Base-by-base conservation (phyloP, 2,888 invertebrate genomes). In the Rapana venosa region DNA sequence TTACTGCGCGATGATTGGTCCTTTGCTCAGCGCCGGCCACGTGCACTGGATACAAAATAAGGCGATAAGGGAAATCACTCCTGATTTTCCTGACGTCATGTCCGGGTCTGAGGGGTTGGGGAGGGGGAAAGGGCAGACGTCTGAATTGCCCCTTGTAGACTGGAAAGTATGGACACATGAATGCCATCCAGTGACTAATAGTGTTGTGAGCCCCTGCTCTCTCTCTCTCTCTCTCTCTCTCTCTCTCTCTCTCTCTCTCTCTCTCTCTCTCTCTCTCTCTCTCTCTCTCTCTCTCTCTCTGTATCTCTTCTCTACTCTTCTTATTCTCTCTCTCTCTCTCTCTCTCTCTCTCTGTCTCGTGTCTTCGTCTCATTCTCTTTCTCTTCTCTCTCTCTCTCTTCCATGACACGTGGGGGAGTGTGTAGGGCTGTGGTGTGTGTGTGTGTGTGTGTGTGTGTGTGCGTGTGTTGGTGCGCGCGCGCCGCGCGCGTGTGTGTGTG, bases 61-160 rank as follows among this genome's bases (percentile, higher is more conserved):
- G 26, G n/a, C 74, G 74, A 74, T 74, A 74, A 74, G 74, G 74
- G 74, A 74, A n/a, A 22, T 74, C n/a, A 74, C 74, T 74, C 74
- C 74, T 26, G 74, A 74, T 11, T 26, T 74, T 74, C n/a, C 22
- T 74, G 74, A 74, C 74, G 74, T 74, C 74, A 74, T 26, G n/a
- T 74, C 74, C 74, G 74, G 74, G 74, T 11, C 4, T 47, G 47
- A 47, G 47, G 47, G 8, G 47, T 74, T 1, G 6, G n/a, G 74
- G n/a, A n/a, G 13, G 30, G 74, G 22, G 61, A 11, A n/a, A n/a
- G 74, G 74, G 61, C 61, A 61, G 61, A 15, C 61, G 61, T 20
- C 20, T 61, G 61, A 61, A 61, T 61, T 61, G 61, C 74, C 74
- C 13, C n/a, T 74, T n/a, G 47, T 8, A 22, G 1, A n/a, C 22